phyloP scores from a whole-genome alignment of 2,113 vertebrate genomes.

The Electrona antarctica region DNA sequence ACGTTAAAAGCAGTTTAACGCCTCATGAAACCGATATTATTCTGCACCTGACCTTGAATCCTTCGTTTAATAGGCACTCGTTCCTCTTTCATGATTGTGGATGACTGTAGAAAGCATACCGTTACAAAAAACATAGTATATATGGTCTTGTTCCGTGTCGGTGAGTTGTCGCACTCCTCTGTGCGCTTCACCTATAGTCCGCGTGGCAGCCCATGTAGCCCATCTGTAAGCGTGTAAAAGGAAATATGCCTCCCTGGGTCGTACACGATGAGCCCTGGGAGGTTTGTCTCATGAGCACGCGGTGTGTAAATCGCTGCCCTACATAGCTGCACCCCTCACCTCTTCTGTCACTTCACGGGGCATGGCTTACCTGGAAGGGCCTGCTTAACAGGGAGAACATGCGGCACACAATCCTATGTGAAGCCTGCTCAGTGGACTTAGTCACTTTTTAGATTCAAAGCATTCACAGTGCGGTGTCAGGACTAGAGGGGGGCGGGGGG shows the following conservation, averaged over 20 bases:
- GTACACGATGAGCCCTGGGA: slow-evolving; percentile 28
- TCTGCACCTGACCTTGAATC: slow-evolving; percentile 53
- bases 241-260: slow-evolving; percentile 24
- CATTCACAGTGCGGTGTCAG: slow-evolving; percentile 69
- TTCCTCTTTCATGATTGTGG: slow-evolving; percentile 22
- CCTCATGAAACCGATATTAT: slow-evolving; percentile 46
- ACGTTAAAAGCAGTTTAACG: slow-evolving; percentile 34
- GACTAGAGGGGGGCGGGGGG: slow-evolving; percentile 43
- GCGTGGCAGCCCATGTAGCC: slow-evolving; percentile 4
- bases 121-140: slow-evolving; percentile 30
- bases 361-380: slow-evolving; percentile 61
- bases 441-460: slow-evolving; percentile 80
- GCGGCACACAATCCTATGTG: slow-evolving; percentile 70
- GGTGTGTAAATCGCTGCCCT: slow-evolving; percentile 58
- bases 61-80: slow-evolving; percentile 44
- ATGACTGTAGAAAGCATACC: slow-evolving; percentile 38
- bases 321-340: slow-evolving; percentile 67
- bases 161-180: background rate
- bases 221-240: slow-evolving; percentile 19
- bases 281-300: slow-evolving; percentile 38
- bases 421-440: slow-evolving; percentile 76
- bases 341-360: slow-evolving; percentile 66
- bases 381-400: slow-evolving; percentile 63
- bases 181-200: slow-evolving; percentile 24
- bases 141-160: slow-evolving; percentile 16